A percentile compares a stretch with the other conserved stretches of the same genome.
phyloP scores from a whole-genome alignment of 2,113 vertebrate species.

The Piaya cayana region DNA sequence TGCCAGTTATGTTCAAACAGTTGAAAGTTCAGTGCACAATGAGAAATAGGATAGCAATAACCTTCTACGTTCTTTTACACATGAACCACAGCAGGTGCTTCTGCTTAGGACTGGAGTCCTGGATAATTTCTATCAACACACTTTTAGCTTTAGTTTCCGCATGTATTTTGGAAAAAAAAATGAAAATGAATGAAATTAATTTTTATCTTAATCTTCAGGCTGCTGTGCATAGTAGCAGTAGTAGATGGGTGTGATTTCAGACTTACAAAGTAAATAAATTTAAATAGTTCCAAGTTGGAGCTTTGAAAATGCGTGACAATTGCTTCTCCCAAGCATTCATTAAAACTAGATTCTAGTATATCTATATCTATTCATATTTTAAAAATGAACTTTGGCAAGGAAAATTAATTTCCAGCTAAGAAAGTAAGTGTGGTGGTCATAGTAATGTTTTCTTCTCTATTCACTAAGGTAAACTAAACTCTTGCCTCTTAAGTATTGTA shows the following conservation, averaged over 20 bases:
- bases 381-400: neutral
- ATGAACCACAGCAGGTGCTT: neutral
- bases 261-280: neutral
- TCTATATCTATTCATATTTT: neutral
- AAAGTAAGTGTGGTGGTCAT: neutral
- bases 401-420: neutral
- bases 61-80: neutral
- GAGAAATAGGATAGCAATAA: neutral
- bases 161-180: neutral
- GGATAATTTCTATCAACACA: neutral
- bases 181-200: neutral
- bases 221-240: neutral
- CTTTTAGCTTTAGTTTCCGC: neutral
- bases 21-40: neutral
- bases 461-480: neutral
- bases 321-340: neutral
- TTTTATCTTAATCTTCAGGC: slow-evolving; percentile 3
- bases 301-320: neutral
- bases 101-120: neutral
- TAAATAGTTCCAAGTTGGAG: neutral
- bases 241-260: neutral
- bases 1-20: neutral
- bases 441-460: neutral
- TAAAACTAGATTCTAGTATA: neutral
- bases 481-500: neutral